These are phyloP conservation scores for Copidosoma floridanum DNA, from an alignment of 1,140 invertebrate species.

Conservation along the genomic window DNA sequence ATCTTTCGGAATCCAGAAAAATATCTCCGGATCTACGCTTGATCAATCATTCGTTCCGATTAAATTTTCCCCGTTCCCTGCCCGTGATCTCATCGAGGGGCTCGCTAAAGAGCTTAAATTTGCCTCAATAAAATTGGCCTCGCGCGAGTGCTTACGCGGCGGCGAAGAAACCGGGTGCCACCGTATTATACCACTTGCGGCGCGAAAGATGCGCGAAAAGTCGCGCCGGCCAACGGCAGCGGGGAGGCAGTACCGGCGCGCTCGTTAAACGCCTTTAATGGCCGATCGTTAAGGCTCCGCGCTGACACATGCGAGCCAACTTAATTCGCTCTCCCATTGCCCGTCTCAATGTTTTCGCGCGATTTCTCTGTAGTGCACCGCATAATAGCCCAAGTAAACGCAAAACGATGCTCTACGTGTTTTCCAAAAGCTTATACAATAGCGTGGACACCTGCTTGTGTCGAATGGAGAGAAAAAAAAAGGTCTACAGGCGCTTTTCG, in stretches of 20 bases:
- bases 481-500: conserved; percentile 10
- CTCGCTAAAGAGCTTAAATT: conserved; percentile 9
- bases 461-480: conserved; percentile 9
- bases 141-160: too few relatives aligned
- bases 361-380: too few relatives aligned
- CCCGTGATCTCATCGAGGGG: too few relatives aligned
- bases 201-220: conserved; percentile 6
- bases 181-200: neutral
- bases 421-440: too few relatives aligned
- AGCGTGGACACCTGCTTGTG: too few relatives aligned
- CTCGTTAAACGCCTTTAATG: conserved; percentile 28
- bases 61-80: too few relatives aligned
- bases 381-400: too few relatives aligned
- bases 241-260: neutral
- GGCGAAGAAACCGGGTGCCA: too few relatives aligned
- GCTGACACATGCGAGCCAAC: conserved; percentile 24
- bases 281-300: conserved; percentile 23
- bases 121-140: conserved; percentile 10
- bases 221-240: conserved; percentile 2
- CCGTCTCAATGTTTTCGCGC: neutral
- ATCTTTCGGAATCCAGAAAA: too few relatives aligned
- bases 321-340: conserved; percentile 21
- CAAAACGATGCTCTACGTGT: too few relatives aligned
- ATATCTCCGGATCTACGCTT: too few relatives aligned
- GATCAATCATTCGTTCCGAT: too few relatives aligned